phyloP scores from a whole-genome alignment of 1,140 invertebrate species.

The Heliconius hewitsoni region DNA sequence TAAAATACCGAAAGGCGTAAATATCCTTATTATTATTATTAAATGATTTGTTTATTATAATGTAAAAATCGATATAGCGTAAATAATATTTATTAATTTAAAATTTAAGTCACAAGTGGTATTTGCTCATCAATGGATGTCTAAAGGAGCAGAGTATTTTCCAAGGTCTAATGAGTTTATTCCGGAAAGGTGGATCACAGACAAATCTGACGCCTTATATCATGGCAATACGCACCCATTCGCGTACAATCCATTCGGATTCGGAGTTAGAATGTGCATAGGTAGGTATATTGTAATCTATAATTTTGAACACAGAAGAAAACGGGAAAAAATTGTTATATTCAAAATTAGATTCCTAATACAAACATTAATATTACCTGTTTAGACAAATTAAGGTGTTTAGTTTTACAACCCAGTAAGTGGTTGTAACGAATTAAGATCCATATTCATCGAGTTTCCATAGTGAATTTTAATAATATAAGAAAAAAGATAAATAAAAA shows the following conservation, averaged over 20 bases:
- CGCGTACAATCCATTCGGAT: slow-evolving; percentile 83
- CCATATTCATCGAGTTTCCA: too few species aligned
- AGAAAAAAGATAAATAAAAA: too few species aligned
- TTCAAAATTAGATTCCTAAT: too few species aligned
- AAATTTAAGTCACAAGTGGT: slow-evolving; percentile 49
- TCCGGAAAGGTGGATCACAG: slow-evolving; percentile 82
- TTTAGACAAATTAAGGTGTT: too few species aligned
- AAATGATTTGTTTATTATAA: too few species aligned
- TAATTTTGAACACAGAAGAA: neutral
- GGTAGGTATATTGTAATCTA: slow-evolving; percentile 38
- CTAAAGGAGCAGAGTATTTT: slow-evolving; percentile 74
- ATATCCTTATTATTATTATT: slow-evolving; percentile 20
- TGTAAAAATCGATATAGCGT: too few species aligned
- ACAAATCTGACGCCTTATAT: slow-evolving; percentile 62
- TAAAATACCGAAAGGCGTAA: slow-evolving; percentile 83
- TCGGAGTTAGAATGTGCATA: slow-evolving; percentile 82
- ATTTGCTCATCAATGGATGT: slow-evolving; percentile 72
- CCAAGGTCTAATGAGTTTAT: slow-evolving; percentile 79
- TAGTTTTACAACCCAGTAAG: too few species aligned
- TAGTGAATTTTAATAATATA: too few species aligned
- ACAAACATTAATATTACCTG: too few species aligned
- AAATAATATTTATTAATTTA: neutral
- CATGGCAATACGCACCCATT: slow-evolving; percentile 81
- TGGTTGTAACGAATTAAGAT: too few species aligned
- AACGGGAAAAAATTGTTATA: too few species aligned